phyloP scores from a whole-genome alignment of 2,888 invertebrate species.

The Phrixothrix hirtus region DNA sequence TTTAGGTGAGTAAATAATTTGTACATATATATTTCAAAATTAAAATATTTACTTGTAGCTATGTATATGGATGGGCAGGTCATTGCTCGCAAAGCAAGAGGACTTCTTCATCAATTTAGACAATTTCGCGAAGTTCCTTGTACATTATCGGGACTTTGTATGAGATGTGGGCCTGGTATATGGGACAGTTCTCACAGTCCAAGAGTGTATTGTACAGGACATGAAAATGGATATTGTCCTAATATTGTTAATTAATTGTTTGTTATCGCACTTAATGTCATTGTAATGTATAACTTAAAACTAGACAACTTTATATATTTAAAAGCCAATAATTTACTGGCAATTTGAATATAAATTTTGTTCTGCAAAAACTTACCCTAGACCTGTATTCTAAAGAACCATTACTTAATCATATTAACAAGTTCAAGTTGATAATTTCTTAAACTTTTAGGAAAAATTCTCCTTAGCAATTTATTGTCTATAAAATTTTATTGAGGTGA shows the following conservation, averaged over 20 bases:
- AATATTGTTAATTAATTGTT: constrained; percentile 35
- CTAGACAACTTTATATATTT: no score
- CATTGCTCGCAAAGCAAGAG: constrained; percentile 89
- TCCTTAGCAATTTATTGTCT: no score
- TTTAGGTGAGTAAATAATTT: constrained; percentile 70
- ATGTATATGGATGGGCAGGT: constrained; percentile 97
- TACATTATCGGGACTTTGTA: constrained; percentile 83
- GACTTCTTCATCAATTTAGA: constrained; percentile 88
- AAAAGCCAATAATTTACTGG: no score
- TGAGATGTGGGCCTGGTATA: constrained; percentile 88
- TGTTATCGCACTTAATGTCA: background rate
- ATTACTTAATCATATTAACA: no score
- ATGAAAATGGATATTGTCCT: constrained; percentile 61
- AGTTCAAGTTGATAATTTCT: no score
- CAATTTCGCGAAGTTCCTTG: constrained; percentile 86
- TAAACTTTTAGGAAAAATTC: no score
- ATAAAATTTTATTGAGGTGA: no score
- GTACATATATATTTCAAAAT: no score
- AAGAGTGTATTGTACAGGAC: constrained; percentile 79
- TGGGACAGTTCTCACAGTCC: constrained; percentile 94
- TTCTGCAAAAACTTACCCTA: background rate
- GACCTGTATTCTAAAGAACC: background rate
- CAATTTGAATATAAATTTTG: background rate
- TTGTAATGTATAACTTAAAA: no score
- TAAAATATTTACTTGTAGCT: constrained; percentile 61